phyloP scores from a whole-genome alignment of 2,888 invertebrate genomes.

The Idaea biselata region DNA sequence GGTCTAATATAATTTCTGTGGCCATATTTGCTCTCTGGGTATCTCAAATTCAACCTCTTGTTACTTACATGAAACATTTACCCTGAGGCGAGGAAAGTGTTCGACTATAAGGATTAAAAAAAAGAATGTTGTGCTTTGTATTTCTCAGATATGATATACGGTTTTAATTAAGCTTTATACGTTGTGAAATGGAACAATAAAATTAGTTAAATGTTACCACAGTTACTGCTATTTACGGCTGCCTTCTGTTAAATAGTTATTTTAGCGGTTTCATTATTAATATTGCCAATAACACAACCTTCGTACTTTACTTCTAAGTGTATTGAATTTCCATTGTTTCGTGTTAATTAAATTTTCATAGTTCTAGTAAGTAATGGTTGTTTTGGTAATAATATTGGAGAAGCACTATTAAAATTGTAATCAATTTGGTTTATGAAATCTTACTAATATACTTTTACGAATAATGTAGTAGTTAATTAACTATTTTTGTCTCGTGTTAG shows the following conservation, averaged over 20 bases:
- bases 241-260: neutral
- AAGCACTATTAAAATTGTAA: neutral
- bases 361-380: neutral
- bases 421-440: neutral
- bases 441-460: neutral
- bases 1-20: slow-evolving; percentile 26
- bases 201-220: slow-evolving; percentile 35
- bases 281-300: slow-evolving; percentile 7
- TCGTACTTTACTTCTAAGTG: slow-evolving; percentile 4
- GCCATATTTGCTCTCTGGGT: slow-evolving; percentile 35
- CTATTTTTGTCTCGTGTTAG: too few species aligned
- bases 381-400: neutral
- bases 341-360: slow-evolving; percentile 1
- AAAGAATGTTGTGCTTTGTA: slow-evolving; percentile 51
- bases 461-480: neutral
- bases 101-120: slow-evolving; percentile 59
- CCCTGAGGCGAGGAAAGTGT: slow-evolving; percentile 49
- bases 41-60: slow-evolving; percentile 22
- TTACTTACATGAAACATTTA: slow-evolving; percentile 53
- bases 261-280: slow-evolving; percentile 5
- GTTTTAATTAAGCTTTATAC: slow-evolving; percentile 65
- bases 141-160: slow-evolving; percentile 59
- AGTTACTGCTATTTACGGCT: neutral
- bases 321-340: slow-evolving; percentile 6
- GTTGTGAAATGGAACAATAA: slow-evolving; percentile 48